Evolutionary conservation across 2,113 vertebrate genomes (phyloP), one percentile per base, ranked within the genome.

Genomic region (Tachycineta bicolor): DNA sequence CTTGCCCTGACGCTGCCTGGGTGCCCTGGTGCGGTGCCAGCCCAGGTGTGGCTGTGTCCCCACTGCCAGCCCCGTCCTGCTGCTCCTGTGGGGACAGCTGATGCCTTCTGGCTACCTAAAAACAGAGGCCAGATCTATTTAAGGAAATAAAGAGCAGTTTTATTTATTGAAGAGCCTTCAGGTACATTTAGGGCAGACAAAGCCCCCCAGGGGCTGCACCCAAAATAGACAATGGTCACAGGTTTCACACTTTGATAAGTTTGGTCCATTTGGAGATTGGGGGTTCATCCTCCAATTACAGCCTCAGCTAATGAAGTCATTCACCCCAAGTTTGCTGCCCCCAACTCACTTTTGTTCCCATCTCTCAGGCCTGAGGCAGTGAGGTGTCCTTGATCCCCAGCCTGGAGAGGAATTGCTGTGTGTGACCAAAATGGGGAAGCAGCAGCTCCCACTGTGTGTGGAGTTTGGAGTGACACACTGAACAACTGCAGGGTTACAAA

Each of bases 171-270:
- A 34, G 5, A 14, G 12, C 4, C 5, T 37, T 9, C 50, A 65
- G 39, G 25, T 5, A 14, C 20, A 24, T 55, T 53, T 53, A 0
- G 3, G 49, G 31, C 19, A 65, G 39, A 34, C 11, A 43, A 64
- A 63, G 6, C 13, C 9, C 22, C 12, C 8, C 23, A 50, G 11
- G 23, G 29, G 6, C 2, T 23, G 0, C 11, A 53, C 24, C 31
- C 60, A 64, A 43, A 64, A n/a, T 78, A 47, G 23, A n/a, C 0
- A 0, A 28, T 1, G 3, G 23, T 18, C 31, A 44, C 0, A 0
- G 5, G 5, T 43, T 64, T 44, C 31, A 65, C 9, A 44, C 5
- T 34, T 64, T 9, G 5, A 14, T 53, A 6, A 53, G 0, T 79
- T 65, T 79, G 25, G 31, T 0, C 11, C 47, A 23, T 53, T 53